Evolutionary conservation across 2,113 vertebrate genomes (phyloP), one percentile per base, ranked within the genome.

Genomic region (Paramisgurnus dabryanus): DNA sequence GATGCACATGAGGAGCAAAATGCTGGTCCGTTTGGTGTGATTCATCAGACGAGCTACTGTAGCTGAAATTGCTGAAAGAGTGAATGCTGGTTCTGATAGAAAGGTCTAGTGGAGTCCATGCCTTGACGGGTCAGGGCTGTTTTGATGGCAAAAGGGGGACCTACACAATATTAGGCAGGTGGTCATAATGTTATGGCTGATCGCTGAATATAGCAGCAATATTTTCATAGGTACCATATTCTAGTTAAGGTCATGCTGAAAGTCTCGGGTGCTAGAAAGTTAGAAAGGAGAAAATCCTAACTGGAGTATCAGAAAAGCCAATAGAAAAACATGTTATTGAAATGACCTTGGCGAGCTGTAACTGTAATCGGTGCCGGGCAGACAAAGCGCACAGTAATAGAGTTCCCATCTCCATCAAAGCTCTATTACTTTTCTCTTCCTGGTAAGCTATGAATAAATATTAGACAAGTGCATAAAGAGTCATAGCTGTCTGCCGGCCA

Each of bases 381-480:
- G 12, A 83, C 85, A 80, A 57, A 78, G 81, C 50, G 88, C 71
- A 83, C 39, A 50, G 80, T 34, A 75, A 79, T 80, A 65, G 70
- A 82, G 50, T 61, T 82, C 83, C 71, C 45, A 82, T 73, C 87
- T 78, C 45, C 10, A 87, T 87, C 76, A 87, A 83, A 87, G 64
- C 78, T 82, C 79, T 84, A 81, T 82, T 57, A 80, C 22, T 70
- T 82, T 83, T 86, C 82, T 84, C 86, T 67, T 81, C 87, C 82
- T 89, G 87, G 85, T 85, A 82, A 82, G 86, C 78, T 85, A 89
- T 89, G 88, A 91, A 90, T 81, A 89, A 83, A 85, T 79, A 82
- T 79, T 80, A 89, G 86, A 79, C 68, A 78, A 68, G 50, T 13
- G 50, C 5, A 53, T 13, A 53, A 76, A 34, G 75, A 80, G 27